Base-by-base conservation (phyloP, 2,797 vertebrate genomes). In the Pseudomugil gertrudae region DNA sequence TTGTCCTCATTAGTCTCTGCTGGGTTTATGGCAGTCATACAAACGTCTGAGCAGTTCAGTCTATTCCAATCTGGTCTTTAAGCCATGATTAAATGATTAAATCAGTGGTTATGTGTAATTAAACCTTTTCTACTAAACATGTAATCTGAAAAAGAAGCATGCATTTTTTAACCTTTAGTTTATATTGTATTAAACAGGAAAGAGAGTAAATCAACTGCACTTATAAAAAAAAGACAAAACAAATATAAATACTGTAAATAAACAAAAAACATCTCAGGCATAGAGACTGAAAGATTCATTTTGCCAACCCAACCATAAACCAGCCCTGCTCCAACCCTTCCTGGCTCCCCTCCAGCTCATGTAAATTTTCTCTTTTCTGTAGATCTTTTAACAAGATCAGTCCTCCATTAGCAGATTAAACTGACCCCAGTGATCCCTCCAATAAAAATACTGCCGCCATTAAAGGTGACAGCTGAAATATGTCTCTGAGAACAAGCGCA, bases 331-430 rank as follows among this genome's bases (percentile, higher is more conserved):
- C 6, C 24, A 51, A 48, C 45, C 57, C 40, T 19, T 55, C 57
- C 27, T 63, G 73, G 69, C 78, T 81, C 32, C 14, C n/a, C 9
- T 78, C 77, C 73, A 80, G 21, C 38, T 65, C 57, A 53, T 29
- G 60, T 23, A 38, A 21, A 60, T 58, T 29, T 61, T 36, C 23
- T 71, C 52, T 55, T 43, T 23, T 21, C 47, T 38, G 63, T 53
- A 50, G 35, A 53, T 60, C 24, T 35, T 43, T 74, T 63, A 82
- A 83, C 64, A 76, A 82, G 15, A 64, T 85, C 63, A 73, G 45
- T 29, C 32, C 1, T 85, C 67, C 90, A 92, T 93, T 91, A 93
- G 85, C 11, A 55, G 77, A 93, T 90, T 91, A 83, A 91, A 83
- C 67, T 57, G 64, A 27, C 21, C 11, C 6, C 3, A 2, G 58